Percentiles rank a stretch among this genome's conserved stretches.
phyloP scores from a whole-genome alignment of 1,140 invertebrate genomes.

The Diorhabda sublineata region DNA sequence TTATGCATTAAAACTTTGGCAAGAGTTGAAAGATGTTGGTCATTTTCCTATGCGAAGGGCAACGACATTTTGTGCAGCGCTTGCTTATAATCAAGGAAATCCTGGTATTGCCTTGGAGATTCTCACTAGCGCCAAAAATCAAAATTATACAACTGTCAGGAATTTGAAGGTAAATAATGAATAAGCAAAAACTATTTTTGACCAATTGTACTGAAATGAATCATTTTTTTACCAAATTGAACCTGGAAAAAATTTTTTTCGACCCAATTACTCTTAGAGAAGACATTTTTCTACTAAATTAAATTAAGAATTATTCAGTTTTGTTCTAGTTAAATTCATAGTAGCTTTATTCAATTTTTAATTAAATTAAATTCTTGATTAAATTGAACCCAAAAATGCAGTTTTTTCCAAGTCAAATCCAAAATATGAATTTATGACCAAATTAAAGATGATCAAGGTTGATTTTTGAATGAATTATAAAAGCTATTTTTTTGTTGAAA shows the following conservation, averaged over 20 bases:
- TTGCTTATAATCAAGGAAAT: constrained; percentile 65
- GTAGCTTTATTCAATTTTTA: too few species aligned
- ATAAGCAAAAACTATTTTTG: neutral
- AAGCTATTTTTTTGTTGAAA: too few species aligned
- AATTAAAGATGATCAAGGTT: too few species aligned
- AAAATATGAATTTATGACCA: too few species aligned
- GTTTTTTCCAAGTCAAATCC: too few species aligned
- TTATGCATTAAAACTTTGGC: constrained; percentile 59
- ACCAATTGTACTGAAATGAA: neutral
- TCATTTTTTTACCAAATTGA: neutral
- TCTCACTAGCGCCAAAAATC: constrained; percentile 49
- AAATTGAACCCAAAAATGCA: too few species aligned
- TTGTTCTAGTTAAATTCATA: too few species aligned
- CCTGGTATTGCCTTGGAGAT: constrained; percentile 67
- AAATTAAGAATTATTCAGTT: too few species aligned
- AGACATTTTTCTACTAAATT: neutral
- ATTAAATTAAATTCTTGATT: too few species aligned
- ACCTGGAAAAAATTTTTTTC: neutral
- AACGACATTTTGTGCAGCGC: constrained; percentile 56
- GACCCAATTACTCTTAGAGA: neutral
- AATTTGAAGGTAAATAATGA: constrained; percentile 58
- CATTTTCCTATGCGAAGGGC: constrained; percentile 57
- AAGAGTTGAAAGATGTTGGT: constrained; percentile 53
- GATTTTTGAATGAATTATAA: too few species aligned
- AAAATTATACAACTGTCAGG: constrained; percentile 62